phyloP scores from a whole-genome alignment of 1,140 invertebrate genomes.

The Amphibalanus amphitrite region DNA sequence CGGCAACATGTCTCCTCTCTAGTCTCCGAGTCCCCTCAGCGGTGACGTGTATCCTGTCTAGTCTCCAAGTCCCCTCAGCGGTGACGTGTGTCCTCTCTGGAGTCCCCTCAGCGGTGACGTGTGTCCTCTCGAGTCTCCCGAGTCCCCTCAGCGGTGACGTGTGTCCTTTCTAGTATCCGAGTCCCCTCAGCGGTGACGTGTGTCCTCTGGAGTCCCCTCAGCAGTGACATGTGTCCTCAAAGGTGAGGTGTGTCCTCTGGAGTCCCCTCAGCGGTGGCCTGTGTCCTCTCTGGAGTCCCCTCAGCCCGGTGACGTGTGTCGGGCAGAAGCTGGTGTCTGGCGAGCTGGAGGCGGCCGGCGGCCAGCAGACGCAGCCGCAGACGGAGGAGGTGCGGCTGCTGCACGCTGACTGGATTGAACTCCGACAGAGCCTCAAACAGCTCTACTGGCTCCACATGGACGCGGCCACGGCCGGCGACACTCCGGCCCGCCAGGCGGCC shows the following conservation, averaged over 20 bases:
- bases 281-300: neutral
- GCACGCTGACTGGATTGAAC: slow-evolving; percentile 34
- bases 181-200: too few species aligned
- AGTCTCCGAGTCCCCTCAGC: neutral
- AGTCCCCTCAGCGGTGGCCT: neutral
- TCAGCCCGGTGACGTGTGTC: neutral
- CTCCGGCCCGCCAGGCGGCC: neutral
- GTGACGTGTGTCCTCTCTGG: too few species aligned
- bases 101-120: too few species aligned
- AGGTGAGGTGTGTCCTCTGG: neutral
- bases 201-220: too few species aligned
- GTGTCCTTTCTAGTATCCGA: too few species aligned
- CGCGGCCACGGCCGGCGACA: slow-evolving; percentile 16
- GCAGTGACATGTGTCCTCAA: neutral
- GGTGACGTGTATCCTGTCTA: too few species aligned
- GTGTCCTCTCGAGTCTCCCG: too few species aligned
- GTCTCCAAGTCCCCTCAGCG: too few species aligned
- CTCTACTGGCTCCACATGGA: slow-evolving; percentile 31
- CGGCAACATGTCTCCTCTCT: too few species aligned
- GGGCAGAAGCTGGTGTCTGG: neutral
- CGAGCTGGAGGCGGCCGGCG: slow-evolving; percentile 20
- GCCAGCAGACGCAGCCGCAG: neutral
- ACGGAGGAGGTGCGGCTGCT: slow-evolving; percentile 30
- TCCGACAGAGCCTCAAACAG: slow-evolving; percentile 31
- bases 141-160: neutral